Base-by-base conservation (phyloP, 1,140 invertebrate species). In the Dolichoris vasculosae region DNA sequence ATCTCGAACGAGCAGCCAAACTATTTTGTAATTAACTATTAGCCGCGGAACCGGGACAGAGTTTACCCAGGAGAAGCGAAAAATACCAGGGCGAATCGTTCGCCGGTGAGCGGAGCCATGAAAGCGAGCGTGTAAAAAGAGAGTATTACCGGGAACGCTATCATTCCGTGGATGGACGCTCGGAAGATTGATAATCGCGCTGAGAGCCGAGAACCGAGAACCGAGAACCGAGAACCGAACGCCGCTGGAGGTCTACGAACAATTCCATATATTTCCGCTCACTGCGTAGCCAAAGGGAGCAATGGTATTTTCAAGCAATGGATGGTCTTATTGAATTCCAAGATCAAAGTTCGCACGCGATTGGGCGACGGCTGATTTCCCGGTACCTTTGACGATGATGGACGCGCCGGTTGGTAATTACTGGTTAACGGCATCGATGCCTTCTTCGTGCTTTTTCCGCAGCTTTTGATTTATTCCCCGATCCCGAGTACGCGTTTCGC, bases 401-500 rank as follows among this genome's bases (percentile, higher is more conserved):
- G 59, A 63, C n/a, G 59, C 59, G n/a, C 26, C n/a, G 30, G n/a
- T n/a, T 63, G 26, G 48, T 17, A 51, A 51, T 51, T 51, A 51
- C 48, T 46, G 13, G 71, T 75, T 75, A 75, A 30, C 71, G 23
- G 71, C 71, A 46, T 75, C 71, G 71, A 75, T 43, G 71, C 26
- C 26, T 75, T 75, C 43, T 75, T 75, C n/a, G n/a, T n/a, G 9
- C 17, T 51, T 71, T 40, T 40, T 38, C 35, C 20, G 7, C 2
- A 51, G 2, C 48, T 51, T 51, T 51, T 51, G 48, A 51, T 51
- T 51, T 51, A 51, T 51, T 51, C 48, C 11, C 20, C 2, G 20
- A 51, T 51, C 7, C 48, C 11, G 20, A 51, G 48, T 51, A 51
- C 20, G 15, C 15, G 7, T 51, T 51, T 17, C 20, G 15, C 20